Evolutionary conservation across 1,140 invertebrate genomes (phyloP).

Genomic region (silkworm (Bombyx mori)): ASM3026992v2 NC_085112.1:13073501-13074000

Average conservation of each 20-base stretch:
- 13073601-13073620: slow-evolving; percentile 86
- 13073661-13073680: slow-evolving; percentile 96
- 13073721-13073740: slow-evolving; percentile 89
- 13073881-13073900: too few relatives aligned
- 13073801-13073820: slow-evolving; percentile 58
- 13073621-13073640: slow-evolving; percentile 89
- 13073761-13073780: slow-evolving; percentile 93
- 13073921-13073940: too few relatives aligned
- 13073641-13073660: slow-evolving; percentile 92
- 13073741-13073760: slow-evolving; percentile 93
- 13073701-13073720: slow-evolving; percentile 89
- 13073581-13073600: neutral
- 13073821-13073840: neutral
- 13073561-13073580: too few relatives aligned
- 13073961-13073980: too few relatives aligned
- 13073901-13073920: too few relatives aligned
- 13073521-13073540: too few relatives aligned
- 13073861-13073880: too few relatives aligned
- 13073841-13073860: too few relatives aligned
- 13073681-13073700: slow-evolving; percentile 91
- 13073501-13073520: too few relatives aligned
- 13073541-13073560: too few relatives aligned
- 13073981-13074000: too few relatives aligned
- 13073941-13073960: too few relatives aligned
- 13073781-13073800: slow-evolving; percentile 94